These are phyloP conservation scores for Arvicanthis niloticus DNA, from an alignment of 2,113 vertebrate genomes.

Conservation along the genomic window DNA sequence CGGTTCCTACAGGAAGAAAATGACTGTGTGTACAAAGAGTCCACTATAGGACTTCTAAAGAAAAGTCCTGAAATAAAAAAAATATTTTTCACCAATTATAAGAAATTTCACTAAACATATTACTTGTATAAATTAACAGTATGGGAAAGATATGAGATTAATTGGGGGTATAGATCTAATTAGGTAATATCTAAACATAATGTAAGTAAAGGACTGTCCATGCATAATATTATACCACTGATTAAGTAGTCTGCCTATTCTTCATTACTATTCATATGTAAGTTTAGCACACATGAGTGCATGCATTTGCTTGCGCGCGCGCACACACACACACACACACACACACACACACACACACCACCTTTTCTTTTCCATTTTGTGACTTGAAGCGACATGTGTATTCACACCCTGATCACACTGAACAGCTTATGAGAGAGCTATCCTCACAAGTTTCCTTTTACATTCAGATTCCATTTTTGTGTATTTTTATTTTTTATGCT, in stretches of 20 bases:
- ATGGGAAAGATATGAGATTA: not conserved
- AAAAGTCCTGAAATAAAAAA: not conserved
- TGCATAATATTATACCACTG: fast-evolving
- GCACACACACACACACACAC: not conserved
- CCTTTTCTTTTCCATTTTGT: not conserved
- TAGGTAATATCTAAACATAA: not conserved
- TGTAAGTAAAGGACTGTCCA: not conserved
- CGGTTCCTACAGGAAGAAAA: not conserved
- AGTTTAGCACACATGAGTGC: not conserved
- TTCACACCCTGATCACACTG: not conserved
- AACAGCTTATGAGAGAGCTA: not conserved
- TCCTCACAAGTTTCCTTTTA: constrained; percentile 41
- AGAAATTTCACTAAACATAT: not conserved
- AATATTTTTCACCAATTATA: not conserved
- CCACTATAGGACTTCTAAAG: not conserved
- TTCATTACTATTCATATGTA: not conserved
- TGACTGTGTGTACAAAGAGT: not conserved
- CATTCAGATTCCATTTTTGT: constrained; percentile 34
- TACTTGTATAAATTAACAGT: not conserved
- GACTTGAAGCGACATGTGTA: not conserved
- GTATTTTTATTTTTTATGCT: constrained; percentile 45
- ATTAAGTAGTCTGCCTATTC: not conserved
- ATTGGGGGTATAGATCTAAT: not conserved
- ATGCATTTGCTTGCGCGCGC: too few species aligned
- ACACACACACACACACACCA: not conserved